These are phyloP conservation scores for Xestia xanthographa DNA, from an alignment of 2,888 invertebrate genomes.

Conservation along the genomic window DNA sequence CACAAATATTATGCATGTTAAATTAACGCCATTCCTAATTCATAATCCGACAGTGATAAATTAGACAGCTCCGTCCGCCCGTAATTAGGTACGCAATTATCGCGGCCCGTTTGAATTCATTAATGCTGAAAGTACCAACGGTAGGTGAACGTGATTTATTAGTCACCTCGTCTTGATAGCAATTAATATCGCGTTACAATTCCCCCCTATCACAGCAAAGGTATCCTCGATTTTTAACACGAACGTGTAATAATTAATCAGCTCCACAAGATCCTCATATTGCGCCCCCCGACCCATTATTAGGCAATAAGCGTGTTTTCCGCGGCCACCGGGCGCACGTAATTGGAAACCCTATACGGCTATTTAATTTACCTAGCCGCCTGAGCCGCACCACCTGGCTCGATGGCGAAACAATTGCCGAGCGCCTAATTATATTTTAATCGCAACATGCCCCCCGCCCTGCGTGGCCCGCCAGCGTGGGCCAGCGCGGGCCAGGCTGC, in stretches of 20 bases:
- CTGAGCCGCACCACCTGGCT: conserved; percentile 86
- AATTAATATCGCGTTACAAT: conserved; percentile 86
- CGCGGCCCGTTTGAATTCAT: conserved; percentile 89
- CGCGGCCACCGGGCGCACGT: conserved; percentile 80
- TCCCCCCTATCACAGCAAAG: conserved; percentile 58
- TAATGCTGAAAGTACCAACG: conserved; percentile 83
- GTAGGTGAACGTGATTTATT: conserved; percentile 87
- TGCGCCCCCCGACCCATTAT: conserved; percentile 84
- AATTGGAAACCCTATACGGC: conserved; percentile 88
- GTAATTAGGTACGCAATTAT: conserved; percentile 90
- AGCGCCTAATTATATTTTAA: conserved; percentile 90
- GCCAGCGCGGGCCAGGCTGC: conserved; percentile 60
- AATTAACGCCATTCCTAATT: conserved; percentile 89
- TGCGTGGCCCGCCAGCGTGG: conserved; percentile 67
- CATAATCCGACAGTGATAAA: conserved; percentile 90
- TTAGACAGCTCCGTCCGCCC: conserved; percentile 85
- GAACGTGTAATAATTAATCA: conserved; percentile 83
- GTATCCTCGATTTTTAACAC: conserved; percentile 74
- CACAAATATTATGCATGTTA: conserved; percentile 89
- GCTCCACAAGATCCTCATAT: conserved; percentile 81
- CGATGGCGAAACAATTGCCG: conserved; percentile 90
- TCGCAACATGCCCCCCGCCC: conserved; percentile 84
- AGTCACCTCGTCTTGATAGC: conserved; percentile 81
- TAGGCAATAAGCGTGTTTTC: conserved; percentile 86
- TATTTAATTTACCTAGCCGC: conserved; percentile 88